Evolutionary conservation across 2,797 vertebrate species (phyloP).

Genomic region (Phylloscopus collybita): DNA sequence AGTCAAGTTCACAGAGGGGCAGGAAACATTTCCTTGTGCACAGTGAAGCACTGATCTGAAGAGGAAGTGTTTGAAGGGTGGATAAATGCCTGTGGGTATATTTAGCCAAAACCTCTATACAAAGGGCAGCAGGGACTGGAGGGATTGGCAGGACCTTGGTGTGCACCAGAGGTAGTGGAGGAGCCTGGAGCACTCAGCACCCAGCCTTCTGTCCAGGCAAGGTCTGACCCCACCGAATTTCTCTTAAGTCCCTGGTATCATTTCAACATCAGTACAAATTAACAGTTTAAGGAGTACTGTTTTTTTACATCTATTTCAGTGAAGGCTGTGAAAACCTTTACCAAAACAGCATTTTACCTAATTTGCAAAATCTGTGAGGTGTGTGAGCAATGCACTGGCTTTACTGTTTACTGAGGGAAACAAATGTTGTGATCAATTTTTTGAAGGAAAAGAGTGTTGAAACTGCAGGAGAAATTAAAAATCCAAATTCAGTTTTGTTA

Average conservation of each 20-base stretch:
- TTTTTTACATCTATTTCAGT: background rate
- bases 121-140: slow-evolving; percentile 1
- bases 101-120: slow-evolving; percentile 29
- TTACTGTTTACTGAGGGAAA: background rate
- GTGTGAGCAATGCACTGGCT: background rate
- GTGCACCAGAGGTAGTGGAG: background rate
- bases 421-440: background rate
- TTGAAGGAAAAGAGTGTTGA: background rate
- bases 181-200: background rate
- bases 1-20: background rate
- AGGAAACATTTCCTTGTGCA: background rate
- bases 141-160: background rate
- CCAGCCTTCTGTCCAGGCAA: background rate
- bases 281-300: background rate
- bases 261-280: background rate
- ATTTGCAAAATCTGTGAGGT: background rate
- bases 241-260: too few species aligned
- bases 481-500: background rate
- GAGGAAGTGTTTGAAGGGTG: slow-evolving; percentile 47
- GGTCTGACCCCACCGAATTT: background rate
- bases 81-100: slow-evolving; percentile 25
- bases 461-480: background rate
- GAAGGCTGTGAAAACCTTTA: background rate
- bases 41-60: background rate
- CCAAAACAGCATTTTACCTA: background rate